Percentiles rank a stretch among this genome's conserved stretches.
Evolutionary conservation across 2,797 vertebrate genomes (phyloP).

Genomic region (Yasuhikotakia modesta): DNA sequence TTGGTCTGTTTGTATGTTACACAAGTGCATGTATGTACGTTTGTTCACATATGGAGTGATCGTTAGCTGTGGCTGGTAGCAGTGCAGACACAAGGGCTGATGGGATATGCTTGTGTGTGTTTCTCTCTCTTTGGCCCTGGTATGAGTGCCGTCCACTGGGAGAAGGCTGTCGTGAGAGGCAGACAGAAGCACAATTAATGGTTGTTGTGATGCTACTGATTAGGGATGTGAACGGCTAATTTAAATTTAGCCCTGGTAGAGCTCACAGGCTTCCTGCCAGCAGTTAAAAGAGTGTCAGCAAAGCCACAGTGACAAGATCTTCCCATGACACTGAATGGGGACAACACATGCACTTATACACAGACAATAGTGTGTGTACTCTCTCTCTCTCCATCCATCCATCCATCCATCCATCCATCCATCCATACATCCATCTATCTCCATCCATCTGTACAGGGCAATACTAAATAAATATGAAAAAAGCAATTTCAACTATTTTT

Average conservation of each 20-base stretch:
- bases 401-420: too few relatives aligned
- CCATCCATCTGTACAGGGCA: too few relatives aligned
- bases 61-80: slow-evolving; percentile 48
- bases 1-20: slow-evolving; percentile 36
- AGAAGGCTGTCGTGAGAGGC: slow-evolving; percentile 48
- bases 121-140: slow-evolving; percentile 51
- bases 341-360: not conserved
- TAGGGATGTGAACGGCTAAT: slow-evolving; percentile 67
- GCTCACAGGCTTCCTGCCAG: slow-evolving; percentile 59
- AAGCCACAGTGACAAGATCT: slow-evolving; percentile 54
- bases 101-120: slow-evolving; percentile 42
- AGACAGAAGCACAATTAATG: slow-evolving; percentile 71
- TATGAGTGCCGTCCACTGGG: slow-evolving; percentile 44
- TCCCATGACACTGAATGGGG: slow-evolving; percentile 30
- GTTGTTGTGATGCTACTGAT: slow-evolving; percentile 78
- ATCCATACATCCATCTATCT: too few relatives aligned
- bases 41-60: slow-evolving; percentile 41
- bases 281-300: slow-evolving; percentile 59
- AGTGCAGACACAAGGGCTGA: slow-evolving; percentile 39
- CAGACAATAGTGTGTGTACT: too few relatives aligned
- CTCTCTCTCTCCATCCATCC: too few relatives aligned
- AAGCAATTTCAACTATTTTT: too few relatives aligned
- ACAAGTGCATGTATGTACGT: slow-evolving; percentile 22
- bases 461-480: too few relatives aligned
- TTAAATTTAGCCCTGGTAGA: slow-evolving; percentile 65